Evolutionary conservation across 2,797 vertebrate species (phyloP), one percentile per base, ranked within the genome.

Genomic region (Leuciscus waleckii): DNA sequence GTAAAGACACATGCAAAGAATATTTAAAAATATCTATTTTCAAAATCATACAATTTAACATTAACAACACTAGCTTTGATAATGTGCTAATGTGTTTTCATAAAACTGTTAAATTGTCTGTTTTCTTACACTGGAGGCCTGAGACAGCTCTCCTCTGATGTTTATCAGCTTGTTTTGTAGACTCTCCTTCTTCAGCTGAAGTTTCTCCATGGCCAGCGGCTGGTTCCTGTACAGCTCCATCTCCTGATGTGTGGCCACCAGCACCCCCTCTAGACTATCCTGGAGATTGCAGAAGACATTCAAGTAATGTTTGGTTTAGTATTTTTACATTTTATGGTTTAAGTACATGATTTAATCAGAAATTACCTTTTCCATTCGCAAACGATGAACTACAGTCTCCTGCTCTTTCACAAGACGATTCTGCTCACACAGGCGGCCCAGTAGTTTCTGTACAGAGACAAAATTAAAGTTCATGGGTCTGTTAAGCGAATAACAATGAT

Each of bases 121-220:
- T 67, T 73, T 70, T 1, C 51, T 93, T 96, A 98, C 98, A 92
- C 96, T 98, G 88, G 96, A 97, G 10, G 97, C 97, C 92, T 98
- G 98, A 0, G 98, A 99, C 32, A 99, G 96, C 91, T 99, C 97
- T 89, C 97, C 98, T 0, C 98, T 95, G 88, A 98, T 98, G 91
- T 97, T 97, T 93, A 99, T 97, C 76, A 99, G 96, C 90, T 99
- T 97, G 90, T 97, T 98, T 94, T 99, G 98, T 41, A 98, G 95
- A 0, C 97, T 95, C 43, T 99, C 98, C 89, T 99, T 99, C 91
- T 97, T 99, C 86, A 97, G 95, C 89, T 95, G 94, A 80, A 99
- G 94, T 84, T 98, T 98, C 89, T 98, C 97, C 0, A 97, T 95
- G 85, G 95, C 94, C 82, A 95, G 78, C 0, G 97, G 96, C 89